Percentiles rank a stretch among this genome's conserved stretches.
phyloP scores from a whole-genome alignment of 2,113 vertebrate genomes.

The Ochotona curzoniae region DNA sequence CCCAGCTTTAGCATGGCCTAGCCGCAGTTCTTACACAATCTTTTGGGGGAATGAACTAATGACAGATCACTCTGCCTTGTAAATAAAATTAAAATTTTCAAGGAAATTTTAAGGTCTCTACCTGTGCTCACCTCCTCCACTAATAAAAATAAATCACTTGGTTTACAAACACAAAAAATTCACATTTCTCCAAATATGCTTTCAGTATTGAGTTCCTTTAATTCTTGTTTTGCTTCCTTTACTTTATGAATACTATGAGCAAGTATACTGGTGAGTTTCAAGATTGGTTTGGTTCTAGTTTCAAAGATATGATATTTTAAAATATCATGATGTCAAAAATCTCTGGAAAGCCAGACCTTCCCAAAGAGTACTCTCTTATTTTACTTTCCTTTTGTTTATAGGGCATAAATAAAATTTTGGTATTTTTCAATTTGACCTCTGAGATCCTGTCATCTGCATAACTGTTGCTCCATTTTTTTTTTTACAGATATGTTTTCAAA shows the following conservation, averaged over 20 bases:
- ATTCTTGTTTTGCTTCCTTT: conserved; percentile 18
- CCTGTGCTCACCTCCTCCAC: no score
- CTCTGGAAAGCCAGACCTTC: neutral
- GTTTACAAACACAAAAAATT: neutral
- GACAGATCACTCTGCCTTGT: no score
- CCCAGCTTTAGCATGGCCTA: no score
- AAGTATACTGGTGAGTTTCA: neutral
- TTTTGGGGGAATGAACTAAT: no score
- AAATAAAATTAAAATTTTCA: no score
- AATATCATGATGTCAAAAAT: neutral
- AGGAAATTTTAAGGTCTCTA: no score
- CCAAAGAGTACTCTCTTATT: neutral
- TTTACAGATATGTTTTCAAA: neutral
- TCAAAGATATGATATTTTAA: neutral
- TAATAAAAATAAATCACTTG: neutral
- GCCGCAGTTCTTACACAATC: no score
- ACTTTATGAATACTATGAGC: neutral
- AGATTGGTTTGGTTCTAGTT: neutral
- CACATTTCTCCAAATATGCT: neutral
- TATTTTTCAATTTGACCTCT: neutral
- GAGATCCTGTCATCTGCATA: neutral
- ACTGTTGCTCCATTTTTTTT: neutral
- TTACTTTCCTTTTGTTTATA: neutral
- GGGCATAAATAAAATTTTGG: neutral
- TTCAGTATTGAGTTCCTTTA: neutral